Evolutionary conservation across 2,113 vertebrate genomes (phyloP).

Genomic region (Crotophaga sulcirostris): DNA sequence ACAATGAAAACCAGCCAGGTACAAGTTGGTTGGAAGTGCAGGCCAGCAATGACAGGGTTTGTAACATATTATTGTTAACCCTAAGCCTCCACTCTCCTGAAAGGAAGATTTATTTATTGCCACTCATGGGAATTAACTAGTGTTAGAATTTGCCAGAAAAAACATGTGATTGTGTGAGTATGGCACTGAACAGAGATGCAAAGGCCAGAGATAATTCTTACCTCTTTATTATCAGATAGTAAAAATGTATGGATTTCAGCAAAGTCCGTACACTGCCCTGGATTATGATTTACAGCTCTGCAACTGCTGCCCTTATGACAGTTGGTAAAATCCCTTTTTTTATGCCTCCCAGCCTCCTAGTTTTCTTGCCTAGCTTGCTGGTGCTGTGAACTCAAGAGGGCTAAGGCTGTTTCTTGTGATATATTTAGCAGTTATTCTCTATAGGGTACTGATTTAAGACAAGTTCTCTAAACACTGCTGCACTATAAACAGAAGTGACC

Average conservation of each 20-base stretch:
- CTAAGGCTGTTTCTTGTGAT: background rate
- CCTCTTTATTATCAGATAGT: background rate
- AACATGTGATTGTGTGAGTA: background rate
- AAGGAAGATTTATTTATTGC: background rate
- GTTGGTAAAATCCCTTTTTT: background rate
- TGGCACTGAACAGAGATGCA: background rate
- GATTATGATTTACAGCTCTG: background rate
- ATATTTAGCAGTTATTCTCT: background rate
- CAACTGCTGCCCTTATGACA: background rate
- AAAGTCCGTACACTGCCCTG: background rate
- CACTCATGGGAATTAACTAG: background rate
- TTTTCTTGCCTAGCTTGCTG: background rate
- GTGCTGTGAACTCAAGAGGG: background rate
- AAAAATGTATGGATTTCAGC: background rate
- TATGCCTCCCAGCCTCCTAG: background rate
- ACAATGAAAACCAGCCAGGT: background rate
- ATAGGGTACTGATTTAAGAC: background rate
- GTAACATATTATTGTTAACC: background rate
- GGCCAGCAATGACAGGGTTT: background rate
- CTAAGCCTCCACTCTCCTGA: background rate
- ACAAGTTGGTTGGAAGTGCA: background rate
- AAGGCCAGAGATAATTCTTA: background rate
- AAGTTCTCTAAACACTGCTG: background rate
- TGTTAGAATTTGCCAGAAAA: background rate
- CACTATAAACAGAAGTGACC: background rate